Percentiles rank a stretch among this genome's conserved stretches.
These are phyloP conservation scores for Willisornis vidua DNA, from an alignment of 2,113 vertebrate genomes.

Conservation along the genomic window DNA sequence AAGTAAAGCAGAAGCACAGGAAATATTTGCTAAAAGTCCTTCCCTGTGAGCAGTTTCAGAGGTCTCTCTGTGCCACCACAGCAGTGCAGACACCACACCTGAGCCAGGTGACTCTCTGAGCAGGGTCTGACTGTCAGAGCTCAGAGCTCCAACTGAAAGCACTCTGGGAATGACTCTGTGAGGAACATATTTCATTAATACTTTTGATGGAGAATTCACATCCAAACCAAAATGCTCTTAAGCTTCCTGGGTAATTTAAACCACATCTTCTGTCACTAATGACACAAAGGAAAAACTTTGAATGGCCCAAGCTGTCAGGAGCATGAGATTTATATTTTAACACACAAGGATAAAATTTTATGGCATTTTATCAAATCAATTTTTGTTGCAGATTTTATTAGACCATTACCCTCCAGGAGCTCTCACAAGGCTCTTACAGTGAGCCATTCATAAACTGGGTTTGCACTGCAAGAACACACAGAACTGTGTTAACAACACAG, in stretches of 20 bases:
- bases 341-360: neutral
- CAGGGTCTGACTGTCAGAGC: neutral
- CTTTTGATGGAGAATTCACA: neutral
- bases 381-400: neutral
- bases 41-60: neutral
- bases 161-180: neutral
- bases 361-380: neutral
- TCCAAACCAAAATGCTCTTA: neutral
- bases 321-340: neutral
- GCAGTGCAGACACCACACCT: neutral
- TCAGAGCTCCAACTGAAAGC: neutral
- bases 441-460: neutral
- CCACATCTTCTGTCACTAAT: neutral
- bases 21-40: neutral
- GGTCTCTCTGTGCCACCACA: neutral
- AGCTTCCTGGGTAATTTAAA: neutral
- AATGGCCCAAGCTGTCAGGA: neutral
- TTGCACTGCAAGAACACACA: neutral
- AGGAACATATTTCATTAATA: neutral
- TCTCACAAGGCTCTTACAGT: neutral
- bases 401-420: neutral
- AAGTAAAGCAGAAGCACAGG: neutral
- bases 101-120: neutral
- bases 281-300: neutral
- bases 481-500: neutral